Evolutionary conservation across 2,888 invertebrate genomes (phyloP), one percentile per base, ranked within the genome.

Genomic region (Halictus ligatus): DNA sequence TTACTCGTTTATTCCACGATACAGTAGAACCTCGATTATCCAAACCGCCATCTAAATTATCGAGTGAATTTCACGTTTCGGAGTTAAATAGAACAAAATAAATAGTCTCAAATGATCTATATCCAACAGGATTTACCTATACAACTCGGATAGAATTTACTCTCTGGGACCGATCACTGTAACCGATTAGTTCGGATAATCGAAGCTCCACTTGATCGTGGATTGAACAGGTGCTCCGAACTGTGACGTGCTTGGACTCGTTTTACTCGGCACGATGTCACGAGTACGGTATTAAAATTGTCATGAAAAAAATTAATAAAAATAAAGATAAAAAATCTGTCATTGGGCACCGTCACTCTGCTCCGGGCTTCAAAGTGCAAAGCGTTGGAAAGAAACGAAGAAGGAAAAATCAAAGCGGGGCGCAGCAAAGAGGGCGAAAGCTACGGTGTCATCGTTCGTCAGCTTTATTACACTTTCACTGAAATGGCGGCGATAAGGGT

Each of bases 371-470:
- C 15, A 29, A 29, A 6, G 2, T 13, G 60, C 2, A 15, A 64
- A 60, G 13, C 60, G 60, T 15, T 25, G 25, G 15, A 35, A 35
- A 5, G 35, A 35, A 35, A 35, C 4, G 35, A 35, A 25, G 35
- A 35, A 25, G 21, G 0, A 2, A 25, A 25, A 29, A 29, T 64
- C 13, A 64, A 64, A 64, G 60, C 29, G 12, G 25, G 25, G 7
- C 13, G 25, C 15, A 29, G 60, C 7, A 64, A 64, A 29, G 60
- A 54, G 15, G 60, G 5, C 35, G 15, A 64, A 64, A 25, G 60
- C 15, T 15, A 67, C 67, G 18, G 29, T 67, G 67, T 67, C 67
- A 67, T 67, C 35, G 67, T 67, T 67, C 67, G 25, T 64, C 60
- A 64, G 25, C 60, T 64, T 64, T 64, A 67, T 67, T 35, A 67